These are phyloP conservation scores for Cheumatopsyche charites DNA, from an alignment of 1,140 invertebrate species.

Conservation along the genomic window DNA sequence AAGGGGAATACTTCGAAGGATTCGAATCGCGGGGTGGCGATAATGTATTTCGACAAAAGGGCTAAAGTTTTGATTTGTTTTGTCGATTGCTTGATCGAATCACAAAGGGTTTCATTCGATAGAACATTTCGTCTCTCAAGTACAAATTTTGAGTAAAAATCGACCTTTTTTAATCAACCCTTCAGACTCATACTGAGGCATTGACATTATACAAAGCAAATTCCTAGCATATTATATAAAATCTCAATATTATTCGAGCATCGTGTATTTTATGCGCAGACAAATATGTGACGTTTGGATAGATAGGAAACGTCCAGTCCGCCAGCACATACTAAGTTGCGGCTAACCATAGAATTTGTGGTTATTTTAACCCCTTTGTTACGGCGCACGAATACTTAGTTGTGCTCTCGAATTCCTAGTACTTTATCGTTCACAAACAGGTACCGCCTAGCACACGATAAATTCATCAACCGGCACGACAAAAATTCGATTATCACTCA, in stretches of 20 bases:
- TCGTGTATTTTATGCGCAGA: background rate
- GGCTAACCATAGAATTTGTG: slow-evolving; percentile 41
- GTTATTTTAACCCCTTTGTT: slow-evolving; percentile 43
- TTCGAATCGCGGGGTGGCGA: background rate
- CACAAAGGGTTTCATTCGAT: background rate
- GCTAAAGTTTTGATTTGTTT: background rate
- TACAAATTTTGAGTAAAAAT: background rate
- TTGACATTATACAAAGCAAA: too few species aligned
- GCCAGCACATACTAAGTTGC: slow-evolving; percentile 18
- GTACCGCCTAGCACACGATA: too few species aligned
- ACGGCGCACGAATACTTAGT: slow-evolving; percentile 31
- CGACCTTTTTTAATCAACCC: background rate
- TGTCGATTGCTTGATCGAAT: background rate
- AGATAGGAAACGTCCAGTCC: slow-evolving; percentile 25
- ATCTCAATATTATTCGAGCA: background rate
- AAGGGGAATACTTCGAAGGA: background rate
- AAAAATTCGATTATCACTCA: too few species aligned
- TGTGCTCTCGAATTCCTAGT: slow-evolving; percentile 29
- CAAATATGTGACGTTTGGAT: background rate
- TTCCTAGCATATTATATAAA: too few species aligned
- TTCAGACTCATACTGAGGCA: background rate
- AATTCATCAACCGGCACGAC: too few species aligned
- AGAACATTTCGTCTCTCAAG: background rate
- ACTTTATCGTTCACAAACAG: too few species aligned
- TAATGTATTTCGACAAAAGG: background rate